Conservation (phyloP, 2,113 vertebrate genomes). For the Tragelaphus strepsiceros region DNA sequence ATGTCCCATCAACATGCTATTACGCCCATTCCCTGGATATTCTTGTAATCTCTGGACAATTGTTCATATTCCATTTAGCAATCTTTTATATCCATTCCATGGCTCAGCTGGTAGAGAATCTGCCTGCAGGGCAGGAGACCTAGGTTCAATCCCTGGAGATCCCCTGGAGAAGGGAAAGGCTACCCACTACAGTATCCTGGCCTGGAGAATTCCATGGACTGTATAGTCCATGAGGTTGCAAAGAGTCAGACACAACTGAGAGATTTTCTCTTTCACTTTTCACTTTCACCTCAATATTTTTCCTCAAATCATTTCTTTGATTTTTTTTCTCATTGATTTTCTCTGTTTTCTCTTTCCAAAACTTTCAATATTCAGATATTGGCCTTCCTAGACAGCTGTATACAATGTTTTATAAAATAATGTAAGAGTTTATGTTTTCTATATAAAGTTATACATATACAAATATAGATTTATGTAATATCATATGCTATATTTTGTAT, state of each 20-base stretch:
- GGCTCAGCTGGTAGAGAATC: background rate
- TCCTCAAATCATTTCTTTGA: background rate
- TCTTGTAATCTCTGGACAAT: background rate
- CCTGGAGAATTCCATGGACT: background rate
- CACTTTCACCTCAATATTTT: background rate
- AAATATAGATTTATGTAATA: background rate
- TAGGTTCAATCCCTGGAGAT: background rate
- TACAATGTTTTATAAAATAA: background rate
- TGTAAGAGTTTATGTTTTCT: background rate
- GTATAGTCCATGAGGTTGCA: background rate
- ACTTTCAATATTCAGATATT: background rate
- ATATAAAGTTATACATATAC: background rate
- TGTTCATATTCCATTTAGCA: background rate
- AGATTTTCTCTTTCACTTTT: background rate
- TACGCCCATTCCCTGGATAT: background rate
- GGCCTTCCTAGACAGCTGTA: background rate
- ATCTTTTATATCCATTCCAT: background rate
- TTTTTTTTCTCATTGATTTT: slow-evolving; percentile 1
- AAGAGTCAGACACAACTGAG: background rate
- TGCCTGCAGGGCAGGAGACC: background rate
- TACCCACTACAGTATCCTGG: background rate
- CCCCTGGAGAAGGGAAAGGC: background rate
- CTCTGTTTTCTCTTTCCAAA: background rate
- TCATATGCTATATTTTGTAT: background rate
- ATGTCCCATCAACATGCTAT: background rate